Evolutionary conservation across 2,888 invertebrate species (phyloP), one percentile per base, ranked within the genome.

Genomic region (Limnephilus marmoratus): DNA sequence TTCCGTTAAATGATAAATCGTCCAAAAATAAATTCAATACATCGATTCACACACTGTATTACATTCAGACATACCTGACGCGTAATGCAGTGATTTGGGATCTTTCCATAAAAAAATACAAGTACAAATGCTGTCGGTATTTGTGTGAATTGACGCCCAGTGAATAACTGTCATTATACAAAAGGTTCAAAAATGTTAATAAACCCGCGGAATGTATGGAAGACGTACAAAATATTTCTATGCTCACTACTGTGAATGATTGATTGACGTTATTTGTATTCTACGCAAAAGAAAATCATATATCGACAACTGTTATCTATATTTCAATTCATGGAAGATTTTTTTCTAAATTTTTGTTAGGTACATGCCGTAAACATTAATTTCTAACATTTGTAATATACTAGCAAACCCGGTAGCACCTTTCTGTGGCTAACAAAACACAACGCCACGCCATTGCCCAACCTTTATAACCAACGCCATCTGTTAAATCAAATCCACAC

Each of bases 191-290:
- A 88, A 88, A 37, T 81, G 68, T 80, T 88, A 80, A 34, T 68
- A 80, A 24, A 88, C 68, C 24, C 31, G 29, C 15, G 49, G 45
- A 34, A 29, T 11, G 34, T 53, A 53, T 68, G 68, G 80, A 86
- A 80, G 34, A 88, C 24, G 37, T 24, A 68, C 68, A 31, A n/a
- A 41, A 53, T 53, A 53, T 87, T 87, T 87, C 87, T 53, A 37
- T 37, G 81, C 29, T 15, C 9, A 29, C 18, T 37, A 7, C 53
- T 7, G 34, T 68, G 88, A 88, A 88, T 88, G 88, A 88, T 80
- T 88, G 88, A 88, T 88, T 88, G 88, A 88, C 88, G 18, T 49
- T 87, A 68, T 68, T 68, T 53, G 87, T 18, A 87, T 53, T 45
- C n/a, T 13, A 83, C 37, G 83, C 18, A 83, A 37, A 83, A 83